Percentiles rank a stretch among this genome's conserved stretches.
Evolutionary conservation across 1,140 invertebrate genomes (phyloP).

Genomic region (Macrobrachium rosenbergii): DNA sequence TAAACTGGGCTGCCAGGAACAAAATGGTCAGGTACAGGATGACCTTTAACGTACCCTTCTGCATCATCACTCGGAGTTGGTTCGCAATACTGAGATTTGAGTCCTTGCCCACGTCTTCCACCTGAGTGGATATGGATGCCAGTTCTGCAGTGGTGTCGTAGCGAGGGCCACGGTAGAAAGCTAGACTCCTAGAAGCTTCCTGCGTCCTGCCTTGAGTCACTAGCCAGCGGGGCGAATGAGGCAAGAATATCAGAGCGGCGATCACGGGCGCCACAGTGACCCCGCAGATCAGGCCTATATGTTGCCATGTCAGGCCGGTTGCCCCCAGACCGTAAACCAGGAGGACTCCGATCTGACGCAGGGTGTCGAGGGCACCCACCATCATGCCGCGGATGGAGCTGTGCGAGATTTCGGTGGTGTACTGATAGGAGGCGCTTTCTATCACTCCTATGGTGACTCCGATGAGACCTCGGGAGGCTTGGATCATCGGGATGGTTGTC

Average conservation of each 20-base stretch:
- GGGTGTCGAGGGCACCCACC: not conserved
- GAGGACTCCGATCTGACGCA: not conserved
- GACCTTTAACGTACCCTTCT: not conserved
- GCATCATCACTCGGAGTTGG: not conserved
- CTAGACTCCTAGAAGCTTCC: not conserved
- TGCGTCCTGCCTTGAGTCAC: not conserved
- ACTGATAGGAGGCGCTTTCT: slow-evolving; percentile 1
- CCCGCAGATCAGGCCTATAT: not conserved
- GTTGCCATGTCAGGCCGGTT: not conserved
- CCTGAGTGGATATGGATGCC: not conserved
- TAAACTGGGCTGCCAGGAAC: not conserved
- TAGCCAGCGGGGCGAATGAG: not conserved
- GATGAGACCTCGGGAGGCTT: not conserved
- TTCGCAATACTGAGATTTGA: not conserved
- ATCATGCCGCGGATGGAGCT: not conserved
- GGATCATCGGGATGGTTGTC: not conserved
- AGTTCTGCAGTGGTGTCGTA: not conserved
- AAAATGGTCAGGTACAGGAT: not conserved
- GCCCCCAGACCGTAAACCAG: not conserved
- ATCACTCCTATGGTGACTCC: not conserved
- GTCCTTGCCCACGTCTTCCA: not conserved
- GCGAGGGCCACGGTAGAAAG: not conserved
- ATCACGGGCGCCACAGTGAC: not conserved
- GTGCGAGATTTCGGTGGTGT: not conserved
- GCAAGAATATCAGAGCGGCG: not conserved